Evolutionary conservation across 2,797 vertebrate genomes (phyloP).

Genomic region (Eutrigla gurnardus): DNA sequence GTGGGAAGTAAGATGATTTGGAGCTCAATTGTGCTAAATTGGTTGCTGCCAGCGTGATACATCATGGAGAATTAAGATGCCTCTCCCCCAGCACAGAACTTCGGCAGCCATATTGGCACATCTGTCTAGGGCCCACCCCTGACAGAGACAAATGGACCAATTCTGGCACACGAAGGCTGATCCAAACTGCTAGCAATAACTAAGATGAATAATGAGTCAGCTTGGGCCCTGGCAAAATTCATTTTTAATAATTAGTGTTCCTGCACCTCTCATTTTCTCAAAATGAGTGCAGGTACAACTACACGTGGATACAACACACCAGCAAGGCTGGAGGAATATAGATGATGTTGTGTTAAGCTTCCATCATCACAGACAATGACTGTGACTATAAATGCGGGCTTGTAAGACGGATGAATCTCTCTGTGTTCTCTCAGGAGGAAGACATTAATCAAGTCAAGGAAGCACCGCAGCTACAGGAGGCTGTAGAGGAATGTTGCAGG

Average conservation of each 20-base stretch:
- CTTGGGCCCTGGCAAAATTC: constrained; percentile 75
- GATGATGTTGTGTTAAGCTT: constrained; percentile 77
- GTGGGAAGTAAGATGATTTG: constrained; percentile 85
- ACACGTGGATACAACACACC: constrained; percentile 73
- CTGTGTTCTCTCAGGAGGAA: constrained; percentile 56
- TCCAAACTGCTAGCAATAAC: constrained; percentile 85
- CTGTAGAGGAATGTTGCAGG: constrained; percentile 51
- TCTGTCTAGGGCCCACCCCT: constrained; percentile 84
- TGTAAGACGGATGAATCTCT: constrained; percentile 69
- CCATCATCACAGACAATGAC: constrained; percentile 72
- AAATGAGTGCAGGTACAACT: constrained; percentile 79
- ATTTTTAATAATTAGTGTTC: constrained; percentile 86
- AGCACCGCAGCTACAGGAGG: constrained; percentile 45
- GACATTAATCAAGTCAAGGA: constrained; percentile 74
- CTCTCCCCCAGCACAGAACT: constrained; percentile 78
- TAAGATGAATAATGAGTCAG: constrained; percentile 81
- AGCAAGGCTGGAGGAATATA: constrained; percentile 71
- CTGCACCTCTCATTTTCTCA: constrained; percentile 76
- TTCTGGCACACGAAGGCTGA: constrained; percentile 79
- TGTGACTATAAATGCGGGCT: constrained; percentile 64
- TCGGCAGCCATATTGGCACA: constrained; percentile 85
- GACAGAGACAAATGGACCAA: constrained; percentile 85
- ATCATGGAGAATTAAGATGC: constrained; percentile 87
- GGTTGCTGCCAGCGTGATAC: constrained; percentile 86
- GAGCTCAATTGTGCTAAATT: constrained; percentile 86